Evolutionary conservation across 2,113 vertebrate species (phyloP).

Genomic region (Lethenteron reissneri): DNA sequence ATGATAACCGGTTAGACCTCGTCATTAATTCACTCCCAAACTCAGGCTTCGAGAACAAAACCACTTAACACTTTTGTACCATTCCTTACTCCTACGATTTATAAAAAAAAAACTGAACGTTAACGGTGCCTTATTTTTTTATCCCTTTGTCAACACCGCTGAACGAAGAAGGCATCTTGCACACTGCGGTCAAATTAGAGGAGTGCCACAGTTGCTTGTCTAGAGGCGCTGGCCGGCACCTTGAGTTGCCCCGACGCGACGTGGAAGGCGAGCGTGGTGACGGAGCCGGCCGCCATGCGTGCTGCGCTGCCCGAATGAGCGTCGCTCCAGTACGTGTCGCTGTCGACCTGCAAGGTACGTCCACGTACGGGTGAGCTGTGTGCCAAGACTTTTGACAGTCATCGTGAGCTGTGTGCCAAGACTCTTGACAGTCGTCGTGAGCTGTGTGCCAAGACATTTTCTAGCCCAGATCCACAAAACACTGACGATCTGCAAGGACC

Average conservation of each 20-base stretch:
- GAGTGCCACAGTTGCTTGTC: too few relatives aligned
- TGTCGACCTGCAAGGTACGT: slow-evolving; percentile 46
- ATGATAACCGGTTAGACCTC: too few relatives aligned
- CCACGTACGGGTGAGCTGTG: too few relatives aligned
- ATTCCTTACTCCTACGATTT: not conserved
- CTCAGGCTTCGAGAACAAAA: not conserved
- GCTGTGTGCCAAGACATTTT: too few relatives aligned
- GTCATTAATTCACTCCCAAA: too few relatives aligned
- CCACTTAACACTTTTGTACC: not conserved
- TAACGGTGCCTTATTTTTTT: not conserved
- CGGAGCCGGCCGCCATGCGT: slow-evolving; percentile 75
- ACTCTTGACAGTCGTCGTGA: too few relatives aligned
- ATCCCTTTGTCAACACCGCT: too few relatives aligned
- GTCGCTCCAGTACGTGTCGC: slow-evolving; percentile 94
- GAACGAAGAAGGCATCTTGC: not conserved
- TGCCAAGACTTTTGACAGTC: too few relatives aligned
- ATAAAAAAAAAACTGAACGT: not conserved
- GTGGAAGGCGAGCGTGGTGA: slow-evolving; percentile 86
- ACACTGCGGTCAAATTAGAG: slow-evolving; percentile 12
- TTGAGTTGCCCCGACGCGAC: slow-evolving; percentile 73
- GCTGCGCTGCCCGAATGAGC: slow-evolving; percentile 75
- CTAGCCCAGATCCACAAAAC: too few relatives aligned
- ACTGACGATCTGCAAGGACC: too few relatives aligned
- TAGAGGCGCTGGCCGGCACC: slow-evolving; percentile 21
- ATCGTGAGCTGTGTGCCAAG: too few relatives aligned